phyloP scores from a whole-genome alignment of 2,113 vertebrate species.

The Syngnathus typhle region DNA sequence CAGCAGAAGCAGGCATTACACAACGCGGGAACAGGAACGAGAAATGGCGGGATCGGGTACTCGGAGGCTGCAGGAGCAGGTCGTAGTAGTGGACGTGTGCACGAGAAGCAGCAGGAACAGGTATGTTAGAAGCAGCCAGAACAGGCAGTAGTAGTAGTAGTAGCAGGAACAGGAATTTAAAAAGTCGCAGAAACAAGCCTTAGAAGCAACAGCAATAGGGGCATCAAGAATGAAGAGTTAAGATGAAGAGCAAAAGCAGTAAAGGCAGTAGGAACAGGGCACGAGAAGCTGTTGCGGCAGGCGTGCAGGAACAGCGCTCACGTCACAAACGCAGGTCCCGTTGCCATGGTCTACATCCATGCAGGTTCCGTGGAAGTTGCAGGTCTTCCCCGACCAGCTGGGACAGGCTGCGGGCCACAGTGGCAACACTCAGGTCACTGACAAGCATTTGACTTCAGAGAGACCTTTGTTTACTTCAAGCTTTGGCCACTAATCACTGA shows the following conservation, averaged over 20 bases:
- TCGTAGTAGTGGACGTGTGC: too few species aligned
- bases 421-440: background rate
- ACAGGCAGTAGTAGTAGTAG: too few species aligned
- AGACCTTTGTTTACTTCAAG: background rate
- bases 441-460: background rate
- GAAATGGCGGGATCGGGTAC: background rate
- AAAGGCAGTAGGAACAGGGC: background rate
- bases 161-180: background rate
- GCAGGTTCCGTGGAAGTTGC: conserved; percentile 79
- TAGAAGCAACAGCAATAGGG: too few species aligned
- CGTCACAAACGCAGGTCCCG: conserved; percentile 87
- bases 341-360: conserved; percentile 78
- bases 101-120: background rate
- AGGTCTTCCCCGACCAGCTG: conserved; percentile 73
- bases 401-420: conserved; percentile 77
- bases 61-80: background rate
- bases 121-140: background rate
- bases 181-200: background rate
- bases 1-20: background rate
- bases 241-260: background rate
- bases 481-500: background rate
- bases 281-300: background rate
- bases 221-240: background rate
- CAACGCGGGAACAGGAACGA: too few species aligned
- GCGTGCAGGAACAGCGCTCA: conserved; percentile 50